Evolutionary conservation across 2,888 invertebrate genomes (phyloP).

Genomic region (Troilus luridus): DNA sequence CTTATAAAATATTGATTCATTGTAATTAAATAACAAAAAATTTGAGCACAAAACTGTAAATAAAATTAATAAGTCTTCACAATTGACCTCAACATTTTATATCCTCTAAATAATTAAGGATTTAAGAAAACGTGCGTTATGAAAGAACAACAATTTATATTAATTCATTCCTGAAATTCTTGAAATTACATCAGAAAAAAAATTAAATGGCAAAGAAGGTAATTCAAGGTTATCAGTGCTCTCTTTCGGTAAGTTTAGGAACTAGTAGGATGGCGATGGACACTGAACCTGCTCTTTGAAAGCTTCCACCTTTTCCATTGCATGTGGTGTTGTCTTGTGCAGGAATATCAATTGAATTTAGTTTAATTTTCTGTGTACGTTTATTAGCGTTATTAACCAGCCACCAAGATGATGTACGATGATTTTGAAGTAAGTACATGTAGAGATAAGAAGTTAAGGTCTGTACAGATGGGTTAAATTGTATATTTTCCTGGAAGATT

Average conservation of each 20-base stretch:
- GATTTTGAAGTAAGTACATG: constrained; percentile 54
- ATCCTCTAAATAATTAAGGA: background rate
- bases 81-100: background rate
- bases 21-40: background rate
- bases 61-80: background rate
- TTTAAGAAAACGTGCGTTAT: background rate
- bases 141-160: background rate
- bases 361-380: background rate
- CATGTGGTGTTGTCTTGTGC: background rate
- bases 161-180: background rate
- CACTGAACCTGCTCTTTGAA: background rate
- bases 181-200: background rate
- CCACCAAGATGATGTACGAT: constrained; percentile 56
- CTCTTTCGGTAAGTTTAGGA: background rate
- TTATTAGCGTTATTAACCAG: background rate
- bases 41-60: background rate
- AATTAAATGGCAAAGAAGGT: background rate
- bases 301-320: constrained; percentile 23
- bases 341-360: background rate
- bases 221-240: background rate
- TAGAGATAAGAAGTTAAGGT: background rate
- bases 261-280: background rate
- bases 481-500: background rate
- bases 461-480: background rate
- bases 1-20: background rate